These are phyloP conservation scores for Euwallacea fornicatus DNA, from an alignment of 1,140 invertebrate species.

Conservation along the genomic window DNA sequence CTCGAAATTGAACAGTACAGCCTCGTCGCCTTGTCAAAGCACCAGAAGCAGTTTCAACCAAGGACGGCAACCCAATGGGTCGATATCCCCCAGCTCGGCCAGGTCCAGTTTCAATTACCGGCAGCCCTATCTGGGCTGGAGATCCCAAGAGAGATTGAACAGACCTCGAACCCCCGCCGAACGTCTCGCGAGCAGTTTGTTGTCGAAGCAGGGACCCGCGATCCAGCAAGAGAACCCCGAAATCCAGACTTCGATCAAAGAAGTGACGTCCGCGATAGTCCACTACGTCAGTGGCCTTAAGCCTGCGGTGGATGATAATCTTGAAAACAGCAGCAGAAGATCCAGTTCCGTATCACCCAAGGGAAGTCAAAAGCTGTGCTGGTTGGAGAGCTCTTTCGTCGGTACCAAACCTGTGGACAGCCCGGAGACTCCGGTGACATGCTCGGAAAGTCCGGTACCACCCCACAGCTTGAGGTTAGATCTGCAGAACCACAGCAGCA, in stretches of 20 bases:
- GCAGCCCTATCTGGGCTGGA: constrained; percentile 86
- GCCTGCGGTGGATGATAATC: constrained; percentile 51
- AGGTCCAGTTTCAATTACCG: constrained; percentile 66
- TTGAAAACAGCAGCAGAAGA: constrained; percentile 43
- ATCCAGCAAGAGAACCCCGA: constrained; percentile 64
- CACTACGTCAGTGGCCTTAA: constrained; percentile 83
- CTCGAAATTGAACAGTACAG: constrained; percentile 76
- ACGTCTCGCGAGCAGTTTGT: constrained; percentile 68
- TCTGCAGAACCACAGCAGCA: constrained; percentile 56
- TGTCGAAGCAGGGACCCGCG: constrained; percentile 55
- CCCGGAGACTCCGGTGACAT: constrained; percentile 75
- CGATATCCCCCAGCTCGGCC: constrained; percentile 54
- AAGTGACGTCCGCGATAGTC: constrained; percentile 90
- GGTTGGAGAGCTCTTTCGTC: constrained; percentile 91
- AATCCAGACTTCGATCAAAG: constrained; percentile 87
- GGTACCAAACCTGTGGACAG: constrained; percentile 80
- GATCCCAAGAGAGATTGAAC: constrained; percentile 79
- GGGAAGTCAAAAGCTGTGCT: constrained; percentile 67
- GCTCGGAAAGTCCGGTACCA: constrained; percentile 52
- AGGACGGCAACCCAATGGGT: constrained; percentile 50
- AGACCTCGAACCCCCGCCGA: constrained; percentile 82
- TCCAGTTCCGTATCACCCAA: constrained; percentile 51
- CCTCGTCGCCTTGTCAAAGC: constrained; percentile 66
- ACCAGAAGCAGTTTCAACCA: constrained; percentile 65
- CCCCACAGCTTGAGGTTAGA: constrained; percentile 57